A percentile compares a stretch with the other conserved stretches of the same genome.
phyloP scores from a whole-genome alignment of 2,888 invertebrate genomes.

The Ariolimax columbianus region DNA sequence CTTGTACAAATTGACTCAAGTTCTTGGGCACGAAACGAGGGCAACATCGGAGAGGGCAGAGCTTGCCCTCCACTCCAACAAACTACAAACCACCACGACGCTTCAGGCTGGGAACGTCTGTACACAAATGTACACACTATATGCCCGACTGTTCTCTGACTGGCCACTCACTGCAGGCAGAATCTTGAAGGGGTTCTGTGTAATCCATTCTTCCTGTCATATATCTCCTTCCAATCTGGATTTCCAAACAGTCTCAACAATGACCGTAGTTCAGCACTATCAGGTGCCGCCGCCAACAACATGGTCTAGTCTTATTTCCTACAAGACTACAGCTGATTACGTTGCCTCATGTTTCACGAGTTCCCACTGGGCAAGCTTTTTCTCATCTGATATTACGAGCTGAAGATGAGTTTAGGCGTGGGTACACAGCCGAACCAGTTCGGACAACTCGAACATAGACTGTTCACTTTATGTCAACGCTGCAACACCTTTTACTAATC shows the following conservation, averaged over 20 bases:
- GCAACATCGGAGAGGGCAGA: neutral
- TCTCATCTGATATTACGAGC: neutral
- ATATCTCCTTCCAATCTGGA: neutral
- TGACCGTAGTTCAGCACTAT: neutral
- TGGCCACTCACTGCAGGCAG: neutral
- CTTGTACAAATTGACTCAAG: slow-evolving; percentile 36
- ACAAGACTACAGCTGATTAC: too few species aligned
- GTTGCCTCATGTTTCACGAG: too few species aligned
- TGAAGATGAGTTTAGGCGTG: neutral
- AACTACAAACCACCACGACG: slow-evolving; percentile 4
- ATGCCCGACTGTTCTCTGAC: neutral
- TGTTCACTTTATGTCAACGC: too few species aligned
- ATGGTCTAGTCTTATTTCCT: neutral
- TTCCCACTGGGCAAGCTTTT: neutral
- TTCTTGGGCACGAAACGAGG: neutral
- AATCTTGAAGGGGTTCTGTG: neutral
- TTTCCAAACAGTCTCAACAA: neutral
- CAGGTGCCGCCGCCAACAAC: neutral
- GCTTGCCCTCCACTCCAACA: neutral
- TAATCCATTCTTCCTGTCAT: neutral
- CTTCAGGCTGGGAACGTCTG: neutral
- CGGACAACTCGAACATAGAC: too few species aligned
- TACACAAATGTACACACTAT: slow-evolving; percentile 4
- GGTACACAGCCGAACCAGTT: too few species aligned
- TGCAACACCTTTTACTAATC: too few species aligned